Conservation (phyloP, 2,888 invertebrate genomes). For the Hyppa rectilinea region DNA sequence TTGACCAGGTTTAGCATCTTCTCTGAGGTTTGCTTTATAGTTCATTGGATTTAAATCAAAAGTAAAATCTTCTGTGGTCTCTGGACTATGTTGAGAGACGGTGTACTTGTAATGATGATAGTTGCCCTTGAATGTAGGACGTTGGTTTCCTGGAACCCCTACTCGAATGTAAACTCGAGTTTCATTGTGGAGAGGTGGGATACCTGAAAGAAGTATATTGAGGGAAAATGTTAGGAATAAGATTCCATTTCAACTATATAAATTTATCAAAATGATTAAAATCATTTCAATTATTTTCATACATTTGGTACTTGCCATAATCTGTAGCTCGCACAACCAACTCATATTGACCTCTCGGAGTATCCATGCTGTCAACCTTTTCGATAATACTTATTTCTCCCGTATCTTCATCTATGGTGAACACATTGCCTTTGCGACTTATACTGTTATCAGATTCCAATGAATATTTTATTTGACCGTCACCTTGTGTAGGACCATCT, state of each 20-base stretch:
- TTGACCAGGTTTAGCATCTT: constrained; percentile 93
- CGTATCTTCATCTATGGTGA: constrained; percentile 92
- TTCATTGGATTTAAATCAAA: constrained; percentile 92
- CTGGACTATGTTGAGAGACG: constrained; percentile 76
- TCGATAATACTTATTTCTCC: constrained; percentile 93
- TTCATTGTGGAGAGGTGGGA: constrained; percentile 92
- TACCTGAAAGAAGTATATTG: constrained; percentile 81
- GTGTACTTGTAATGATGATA: constrained; percentile 91
- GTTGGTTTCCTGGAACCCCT: constrained; percentile 94
- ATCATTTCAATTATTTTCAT: neutral
- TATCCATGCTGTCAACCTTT: constrained; percentile 93
- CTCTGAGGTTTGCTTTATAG: constrained; percentile 93
- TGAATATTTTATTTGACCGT: constrained; percentile 92
- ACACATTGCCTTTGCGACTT: constrained; percentile 91
- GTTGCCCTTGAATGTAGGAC: constrained; percentile 95
- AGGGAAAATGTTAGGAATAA: neutral
- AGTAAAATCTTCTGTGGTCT: constrained; percentile 82
- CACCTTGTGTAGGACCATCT: constrained; percentile 94
- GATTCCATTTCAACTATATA: neutral
- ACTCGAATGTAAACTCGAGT: constrained; percentile 93
- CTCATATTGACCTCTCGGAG: constrained; percentile 94
- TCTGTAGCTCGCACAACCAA: constrained; percentile 93
- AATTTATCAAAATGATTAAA: neutral
- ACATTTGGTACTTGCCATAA: constrained; percentile 86
- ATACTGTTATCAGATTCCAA: constrained; percentile 93